Base-by-base conservation (phyloP, 2,113 vertebrate genomes). In the Jacana jacana region DNA sequence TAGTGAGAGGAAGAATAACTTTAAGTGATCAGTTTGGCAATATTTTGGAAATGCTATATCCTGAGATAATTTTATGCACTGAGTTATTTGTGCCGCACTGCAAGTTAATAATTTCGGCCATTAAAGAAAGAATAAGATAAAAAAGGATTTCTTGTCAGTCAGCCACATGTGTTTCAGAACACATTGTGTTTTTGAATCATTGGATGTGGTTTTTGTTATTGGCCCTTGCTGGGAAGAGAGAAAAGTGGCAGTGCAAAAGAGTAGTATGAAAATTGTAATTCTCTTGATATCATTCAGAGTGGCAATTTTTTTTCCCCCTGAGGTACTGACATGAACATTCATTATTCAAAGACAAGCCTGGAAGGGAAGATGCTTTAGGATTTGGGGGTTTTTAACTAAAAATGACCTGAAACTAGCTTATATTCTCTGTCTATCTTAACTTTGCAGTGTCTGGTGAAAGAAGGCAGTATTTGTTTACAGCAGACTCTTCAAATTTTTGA, bases 301-400 rank as follows among this genome's bases (percentile, higher is more conserved):
- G 46, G 6, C 10, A 72, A 17, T 49, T 42, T 39, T 69, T 88
- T 70, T 25, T 2, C 1, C 1, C 46, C 17, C 33, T 60, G 54
- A 80, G 60, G 82, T 95, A 96, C 77, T 39, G 83, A 79, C 35
- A 46, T 87, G 91, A 91, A 77, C 64, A 93, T 75, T 60, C 19
- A 88, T 95, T 95, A 84, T 93, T 85, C 37, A 64, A 78, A 13
- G 7, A 71, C 3, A 6, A 39, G 40, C 28, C 9, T 61, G 39
- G 44, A 42, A 22, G 28, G 52, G 64, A 79, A 70, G 42, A 72
- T 51, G 28, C 20, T 78, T 78, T 54, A 72, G 24, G 23, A 5
- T 73, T 77, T 52, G 13, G 9, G 2, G 4, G 80, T 89, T 35
- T 40, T 76, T 55, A 88, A 76, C 14, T 54, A 80, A 86, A 49